Conservation (phyloP, 2,797 vertebrate species). For the Chanos chanos region DNA sequence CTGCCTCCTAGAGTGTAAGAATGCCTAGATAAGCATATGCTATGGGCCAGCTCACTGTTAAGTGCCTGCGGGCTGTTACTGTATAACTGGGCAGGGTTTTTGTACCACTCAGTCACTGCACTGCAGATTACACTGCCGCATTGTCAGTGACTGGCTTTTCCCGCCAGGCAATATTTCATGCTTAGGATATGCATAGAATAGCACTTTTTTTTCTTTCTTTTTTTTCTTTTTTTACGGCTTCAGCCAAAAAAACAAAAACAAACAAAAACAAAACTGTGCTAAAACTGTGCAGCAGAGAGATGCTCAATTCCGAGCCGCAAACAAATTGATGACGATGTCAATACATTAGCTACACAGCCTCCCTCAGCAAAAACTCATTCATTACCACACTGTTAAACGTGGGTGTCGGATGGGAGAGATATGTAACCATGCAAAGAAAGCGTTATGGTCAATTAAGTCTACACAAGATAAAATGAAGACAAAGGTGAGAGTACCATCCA, state of each 20-base stretch:
- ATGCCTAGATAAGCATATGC: conserved; percentile 18
- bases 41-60: background rate
- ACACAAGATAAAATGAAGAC: conserved; percentile 45
- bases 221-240: too few relatives aligned
- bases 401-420: conserved; percentile 49
- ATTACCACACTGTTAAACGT: conserved; percentile 52
- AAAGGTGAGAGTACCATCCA: conserved; percentile 24
- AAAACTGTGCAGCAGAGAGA: background rate
- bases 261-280: too few relatives aligned
- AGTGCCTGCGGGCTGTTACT: conserved; percentile 8
- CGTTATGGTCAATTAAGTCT: conserved; percentile 56
- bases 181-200: conserved; percentile 3
- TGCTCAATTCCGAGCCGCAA: conserved; percentile 5
- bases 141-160: conserved; percentile 26
- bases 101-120: conserved; percentile 12
- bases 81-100: conserved; percentile 18
- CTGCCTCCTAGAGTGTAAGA: background rate
- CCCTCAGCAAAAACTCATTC: conserved; percentile 36
- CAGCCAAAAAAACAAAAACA: too few relatives aligned
- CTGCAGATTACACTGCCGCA: conserved; percentile 10
- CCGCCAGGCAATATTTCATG: conserved; percentile 27
- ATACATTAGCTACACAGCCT: conserved; percentile 8
- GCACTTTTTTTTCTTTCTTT: background rate
- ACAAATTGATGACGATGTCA: conserved; percentile 24
- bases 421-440: conserved; percentile 41